Evolutionary conservation across 2,113 vertebrate species (phyloP).

Genomic region (Xenotilapia caudafasciata): DNA sequence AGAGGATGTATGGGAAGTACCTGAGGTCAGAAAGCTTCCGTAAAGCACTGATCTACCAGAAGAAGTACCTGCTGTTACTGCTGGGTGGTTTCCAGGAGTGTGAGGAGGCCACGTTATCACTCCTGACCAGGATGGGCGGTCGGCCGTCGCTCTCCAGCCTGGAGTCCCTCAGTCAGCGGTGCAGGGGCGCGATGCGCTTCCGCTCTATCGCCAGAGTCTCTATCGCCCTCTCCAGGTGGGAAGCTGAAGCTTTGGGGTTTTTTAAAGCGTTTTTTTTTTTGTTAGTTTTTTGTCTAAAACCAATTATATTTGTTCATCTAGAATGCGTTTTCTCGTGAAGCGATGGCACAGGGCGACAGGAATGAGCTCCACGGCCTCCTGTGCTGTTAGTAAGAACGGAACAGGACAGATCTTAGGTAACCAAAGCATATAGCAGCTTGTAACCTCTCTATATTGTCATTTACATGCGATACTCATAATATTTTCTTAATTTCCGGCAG

Average conservation of each 20-base stretch:
- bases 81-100: slow-evolving; percentile 95
- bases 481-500: slow-evolving; percentile 57
- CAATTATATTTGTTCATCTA: slow-evolving; percentile 35
- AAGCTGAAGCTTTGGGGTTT: background rate
- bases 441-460: background rate
- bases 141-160: slow-evolving; percentile 72
- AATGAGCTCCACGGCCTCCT: slow-evolving; percentile 50
- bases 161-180: slow-evolving; percentile 68
- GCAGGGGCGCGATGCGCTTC: slow-evolving; percentile 82
- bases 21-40: slow-evolving; percentile 92
- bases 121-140: slow-evolving; percentile 87
- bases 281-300: background rate
- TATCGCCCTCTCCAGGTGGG: slow-evolving; percentile 87
- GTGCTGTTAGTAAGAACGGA: slow-evolving; percentile 75
- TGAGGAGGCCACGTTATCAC: slow-evolving; percentile 86
- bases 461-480: background rate
- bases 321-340: slow-evolving; percentile 93
- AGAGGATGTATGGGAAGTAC: slow-evolving; percentile 93
- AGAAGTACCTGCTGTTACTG: slow-evolving; percentile 92
- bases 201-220: slow-evolving; percentile 86
- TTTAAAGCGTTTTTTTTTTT: fast-evolving
- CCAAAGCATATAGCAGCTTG: background rate
- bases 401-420: slow-evolving; percentile 77
- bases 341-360: slow-evolving; percentile 86
- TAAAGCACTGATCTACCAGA: slow-evolving; percentile 97